A percentile compares a stretch with the other conserved stretches of the same genome.
phyloP scores from a whole-genome alignment of 1,140 invertebrate species.

The Heliconius eleuchia region DNA sequence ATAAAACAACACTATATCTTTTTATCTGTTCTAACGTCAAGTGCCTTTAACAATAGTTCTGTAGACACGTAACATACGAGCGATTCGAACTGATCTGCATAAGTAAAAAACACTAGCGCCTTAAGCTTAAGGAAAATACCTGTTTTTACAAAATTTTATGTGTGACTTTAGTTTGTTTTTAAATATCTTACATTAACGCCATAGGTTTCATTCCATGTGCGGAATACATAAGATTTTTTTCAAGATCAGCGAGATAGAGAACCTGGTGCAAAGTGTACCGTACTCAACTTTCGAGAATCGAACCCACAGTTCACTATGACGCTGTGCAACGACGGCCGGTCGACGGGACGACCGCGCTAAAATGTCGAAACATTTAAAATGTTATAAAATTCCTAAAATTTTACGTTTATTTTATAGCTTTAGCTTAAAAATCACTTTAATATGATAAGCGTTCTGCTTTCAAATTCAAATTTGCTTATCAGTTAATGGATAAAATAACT shows the following conservation, averaged over 20 bases:
- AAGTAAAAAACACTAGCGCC: background rate
- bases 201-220: too few relatives aligned
- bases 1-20: too few relatives aligned
- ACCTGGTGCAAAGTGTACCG: too few relatives aligned
- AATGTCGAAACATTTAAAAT: conserved; percentile 15
- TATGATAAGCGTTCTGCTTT: conserved; percentile 14
- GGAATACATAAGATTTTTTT: too few relatives aligned
- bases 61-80: background rate
- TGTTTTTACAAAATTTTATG: background rate
- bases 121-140: background rate
- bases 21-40: background rate
- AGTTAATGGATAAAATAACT: background rate
- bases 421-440: conserved; percentile 9
- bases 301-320: too few relatives aligned
- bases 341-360: background rate
- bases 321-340: too few relatives aligned
- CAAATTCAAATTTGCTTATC: background rate
- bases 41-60: background rate
- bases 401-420: conserved; percentile 22
- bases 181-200: background rate
- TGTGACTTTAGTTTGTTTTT: background rate
- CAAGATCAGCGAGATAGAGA: too few relatives aligned
- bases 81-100: background rate
- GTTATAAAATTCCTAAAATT: conserved; percentile 14
- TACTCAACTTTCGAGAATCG: background rate